These are phyloP conservation scores for Lathamus discolor DNA, from an alignment of 2,113 vertebrate species.

Conservation along the genomic window DNA sequence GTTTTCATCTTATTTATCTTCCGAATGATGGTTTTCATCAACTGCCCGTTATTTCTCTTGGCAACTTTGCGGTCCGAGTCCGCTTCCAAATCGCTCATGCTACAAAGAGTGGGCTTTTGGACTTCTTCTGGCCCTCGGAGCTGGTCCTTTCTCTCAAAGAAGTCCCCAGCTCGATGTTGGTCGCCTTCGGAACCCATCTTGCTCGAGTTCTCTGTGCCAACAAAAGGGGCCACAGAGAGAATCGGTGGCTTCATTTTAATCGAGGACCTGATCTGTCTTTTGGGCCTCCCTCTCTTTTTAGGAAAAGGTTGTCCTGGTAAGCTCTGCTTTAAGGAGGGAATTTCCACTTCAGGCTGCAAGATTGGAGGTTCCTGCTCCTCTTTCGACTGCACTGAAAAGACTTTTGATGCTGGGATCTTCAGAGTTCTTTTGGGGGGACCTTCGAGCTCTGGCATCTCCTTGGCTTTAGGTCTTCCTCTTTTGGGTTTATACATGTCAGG, in stretches of 20 bases:
- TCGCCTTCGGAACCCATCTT: conserved; percentile 69
- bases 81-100: conserved; percentile 76
- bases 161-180: conserved; percentile 67
- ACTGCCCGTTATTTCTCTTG: conserved; percentile 86
- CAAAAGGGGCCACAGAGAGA: conserved; percentile 78
- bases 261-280: conserved; percentile 80
- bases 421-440: conserved; percentile 84
- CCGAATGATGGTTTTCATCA: conserved; percentile 92
- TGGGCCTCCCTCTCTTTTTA: conserved; percentile 90
- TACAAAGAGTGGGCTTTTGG: conserved; percentile 63
- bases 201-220: conserved; percentile 67
- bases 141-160: conserved; percentile 74
- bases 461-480: conserved; percentile 88
- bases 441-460: conserved; percentile 92
- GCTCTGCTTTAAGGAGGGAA: conserved; percentile 77
- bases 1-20: conserved; percentile 99
- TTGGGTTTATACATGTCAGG: conserved; percentile 80
- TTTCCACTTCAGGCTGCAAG: conserved; percentile 91
- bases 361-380: conserved; percentile 95
- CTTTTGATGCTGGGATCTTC: conserved; percentile 89
- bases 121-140: conserved; percentile 71
- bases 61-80: conserved; percentile 78
- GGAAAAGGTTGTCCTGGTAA: conserved; percentile 76
- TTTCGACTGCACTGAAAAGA: conserved; percentile 86
- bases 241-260: conserved; percentile 81